These are phyloP conservation scores for Colletes collaris DNA, from an alignment of 2,888 invertebrate species.

Conservation along the genomic window DNA sequence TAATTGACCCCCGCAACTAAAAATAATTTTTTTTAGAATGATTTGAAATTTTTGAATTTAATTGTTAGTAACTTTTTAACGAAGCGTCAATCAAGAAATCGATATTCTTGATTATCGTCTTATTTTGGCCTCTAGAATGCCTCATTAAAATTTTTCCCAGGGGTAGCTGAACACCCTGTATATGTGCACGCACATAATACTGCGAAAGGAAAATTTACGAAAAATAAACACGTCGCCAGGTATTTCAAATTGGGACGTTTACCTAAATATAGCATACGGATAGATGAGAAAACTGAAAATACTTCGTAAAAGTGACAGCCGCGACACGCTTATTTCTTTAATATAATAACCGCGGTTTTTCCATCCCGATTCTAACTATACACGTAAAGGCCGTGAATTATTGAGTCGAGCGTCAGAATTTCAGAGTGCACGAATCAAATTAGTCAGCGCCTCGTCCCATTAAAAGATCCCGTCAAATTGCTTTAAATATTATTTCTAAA, in stretches of 20 bases:
- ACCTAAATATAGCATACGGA: neutral
- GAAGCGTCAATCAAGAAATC: no score
- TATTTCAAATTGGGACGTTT: neutral
- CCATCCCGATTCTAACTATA: conserved; percentile 62
- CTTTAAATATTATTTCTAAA: conserved; percentile 42
- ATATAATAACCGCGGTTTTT: conserved; percentile 51
- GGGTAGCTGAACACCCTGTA: no score
- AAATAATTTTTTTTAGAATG: no score
- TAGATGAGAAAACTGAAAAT: neutral
- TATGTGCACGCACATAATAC: no score
- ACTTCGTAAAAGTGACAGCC: neutral
- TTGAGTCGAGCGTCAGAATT: conserved; percentile 67
- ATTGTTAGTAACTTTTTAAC: no score
- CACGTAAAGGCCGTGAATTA: conserved; percentile 53
- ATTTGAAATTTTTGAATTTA: no score
- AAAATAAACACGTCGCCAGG: no score
- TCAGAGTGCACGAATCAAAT: conserved; percentile 58
- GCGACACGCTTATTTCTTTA: conserved; percentile 23
- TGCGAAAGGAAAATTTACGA: no score
- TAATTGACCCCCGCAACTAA: no score
- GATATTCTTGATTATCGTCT: no score
- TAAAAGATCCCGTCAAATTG: conserved; percentile 36
- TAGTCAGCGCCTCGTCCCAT: conserved; percentile 58
- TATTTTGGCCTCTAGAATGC: no score
- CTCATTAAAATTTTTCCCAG: no score